Evolutionary conservation across 1,140 invertebrate species (phyloP).

Genomic region (Cydia pomonella): DNA sequence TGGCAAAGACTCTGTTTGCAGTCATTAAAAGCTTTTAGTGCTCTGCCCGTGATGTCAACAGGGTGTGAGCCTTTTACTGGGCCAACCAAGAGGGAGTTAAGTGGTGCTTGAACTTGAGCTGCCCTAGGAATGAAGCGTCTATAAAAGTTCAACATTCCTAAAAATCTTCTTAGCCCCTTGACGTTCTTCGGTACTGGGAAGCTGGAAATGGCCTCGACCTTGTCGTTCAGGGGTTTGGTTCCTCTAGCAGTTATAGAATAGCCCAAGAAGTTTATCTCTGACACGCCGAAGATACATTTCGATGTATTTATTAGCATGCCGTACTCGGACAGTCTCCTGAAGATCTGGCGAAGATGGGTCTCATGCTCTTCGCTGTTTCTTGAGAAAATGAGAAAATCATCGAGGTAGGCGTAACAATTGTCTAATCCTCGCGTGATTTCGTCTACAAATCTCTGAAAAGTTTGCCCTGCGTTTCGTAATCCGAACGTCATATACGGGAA

Average conservation of each 20-base stretch:
- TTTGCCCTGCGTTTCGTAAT: slow-evolving; percentile 57
- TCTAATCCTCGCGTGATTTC: slow-evolving; percentile 60
- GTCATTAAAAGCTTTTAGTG: slow-evolving; percentile 52
- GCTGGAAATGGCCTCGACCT: slow-evolving; percentile 47
- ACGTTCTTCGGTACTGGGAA: slow-evolving; percentile 56
- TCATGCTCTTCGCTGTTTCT: slow-evolving; percentile 46
- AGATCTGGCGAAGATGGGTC: slow-evolving; percentile 44
- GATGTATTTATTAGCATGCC: slow-evolving; percentile 53
- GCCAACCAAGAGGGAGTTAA: slow-evolving; percentile 26
- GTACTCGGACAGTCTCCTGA: slow-evolving; percentile 48
- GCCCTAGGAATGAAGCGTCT: slow-evolving; percentile 47
- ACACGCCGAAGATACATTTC: slow-evolving; percentile 42
- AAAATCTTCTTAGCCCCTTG: slow-evolving; percentile 57
- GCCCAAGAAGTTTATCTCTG: slow-evolving; percentile 48
- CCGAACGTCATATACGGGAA: slow-evolving; percentile 50
- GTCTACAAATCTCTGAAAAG: slow-evolving; percentile 80
- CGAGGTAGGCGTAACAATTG: slow-evolving; percentile 66
- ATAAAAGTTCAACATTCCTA: slow-evolving; percentile 73
- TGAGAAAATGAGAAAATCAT: slow-evolving; percentile 65
- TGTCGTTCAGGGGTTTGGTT: slow-evolving; percentile 43
- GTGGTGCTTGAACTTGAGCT: slow-evolving; percentile 39
- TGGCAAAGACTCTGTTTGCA: slow-evolving; percentile 60
- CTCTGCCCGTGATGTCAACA: slow-evolving; percentile 46
- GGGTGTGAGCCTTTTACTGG: slow-evolving; percentile 15
- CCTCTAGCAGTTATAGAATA: slow-evolving; percentile 55